Evolutionary conservation across 2,113 vertebrate species (phyloP).

Genomic region (Kryptolebias marmoratus): DNA sequence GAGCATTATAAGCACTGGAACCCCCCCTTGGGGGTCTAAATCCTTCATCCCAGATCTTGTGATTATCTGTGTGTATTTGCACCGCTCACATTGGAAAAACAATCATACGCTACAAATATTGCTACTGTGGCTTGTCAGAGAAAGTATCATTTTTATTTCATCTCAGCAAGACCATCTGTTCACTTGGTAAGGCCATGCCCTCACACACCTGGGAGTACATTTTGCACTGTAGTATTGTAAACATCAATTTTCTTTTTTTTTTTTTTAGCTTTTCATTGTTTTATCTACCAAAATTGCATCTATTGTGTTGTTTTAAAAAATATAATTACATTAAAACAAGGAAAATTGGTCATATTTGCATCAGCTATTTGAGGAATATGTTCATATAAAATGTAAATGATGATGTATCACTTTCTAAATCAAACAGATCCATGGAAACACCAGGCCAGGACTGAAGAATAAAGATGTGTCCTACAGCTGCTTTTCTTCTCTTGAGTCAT

Average conservation of each 20-base stretch:
- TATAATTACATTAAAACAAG: not conserved
- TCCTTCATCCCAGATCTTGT: slow-evolving; percentile 63
- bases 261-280: too few species aligned
- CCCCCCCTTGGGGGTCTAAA: slow-evolving; percentile 59
- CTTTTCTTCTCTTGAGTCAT: slow-evolving; percentile 34
- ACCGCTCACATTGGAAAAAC: slow-evolving; percentile 69
- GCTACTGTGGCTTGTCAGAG: slow-evolving; percentile 48
- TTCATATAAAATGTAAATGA: slow-evolving; percentile 1
- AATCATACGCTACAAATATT: slow-evolving; percentile 59
- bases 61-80: slow-evolving; percentile 70
- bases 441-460: not conserved
- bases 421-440: slow-evolving; percentile 10
- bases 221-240: slow-evolving; percentile 2
- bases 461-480: slow-evolving; percentile 18
- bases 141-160: slow-evolving; percentile 41
- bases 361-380: not conserved
- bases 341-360: not conserved
- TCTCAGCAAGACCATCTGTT: slow-evolving; percentile 65
- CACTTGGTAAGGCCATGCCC: slow-evolving; percentile 19
- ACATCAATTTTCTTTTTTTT: not conserved
- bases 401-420: not conserved
- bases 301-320: not conserved
- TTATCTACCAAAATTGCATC: not conserved
- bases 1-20: slow-evolving; percentile 43
- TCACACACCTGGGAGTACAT: slow-evolving; percentile 8